phyloP scores from a whole-genome alignment of 2,888 invertebrate species.

The Crocallis elinguaria region DNA sequence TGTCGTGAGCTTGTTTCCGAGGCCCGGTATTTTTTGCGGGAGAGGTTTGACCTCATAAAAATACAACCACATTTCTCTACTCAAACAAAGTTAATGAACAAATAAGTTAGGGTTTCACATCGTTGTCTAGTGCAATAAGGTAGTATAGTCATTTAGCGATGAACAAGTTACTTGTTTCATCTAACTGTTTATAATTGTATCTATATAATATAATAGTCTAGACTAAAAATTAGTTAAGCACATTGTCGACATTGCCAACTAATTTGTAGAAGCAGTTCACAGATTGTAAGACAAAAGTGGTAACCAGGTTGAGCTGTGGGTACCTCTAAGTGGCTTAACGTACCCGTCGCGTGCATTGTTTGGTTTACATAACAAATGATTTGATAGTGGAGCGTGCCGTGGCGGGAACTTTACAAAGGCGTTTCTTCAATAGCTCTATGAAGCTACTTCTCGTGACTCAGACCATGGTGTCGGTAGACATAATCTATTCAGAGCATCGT shows the following conservation, averaged over 20 bases:
- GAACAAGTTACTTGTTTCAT: conserved; percentile 4
- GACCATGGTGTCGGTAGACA: conserved; percentile 41
- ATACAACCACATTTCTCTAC: conserved; percentile 17
- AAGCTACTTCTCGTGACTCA: conserved; percentile 38
- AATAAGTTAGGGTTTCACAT: conserved; percentile 9
- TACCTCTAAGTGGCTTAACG: conserved; percentile 48
- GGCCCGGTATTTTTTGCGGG: conserved; percentile 26
- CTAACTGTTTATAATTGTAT: conserved; percentile 1
- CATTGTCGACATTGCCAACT: conserved; percentile 21
- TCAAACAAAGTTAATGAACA: conserved; percentile 9
- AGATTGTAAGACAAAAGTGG: conserved; percentile 29
- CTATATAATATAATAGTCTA: conserved; percentile 10
- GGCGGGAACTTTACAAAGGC: conserved; percentile 49
- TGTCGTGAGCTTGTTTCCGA: conserved; percentile 26
- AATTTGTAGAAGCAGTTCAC: conserved; percentile 32
- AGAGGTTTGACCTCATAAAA: conserved; percentile 26
- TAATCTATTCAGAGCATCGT: conserved; percentile 14
- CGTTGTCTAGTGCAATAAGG: conserved; percentile 1
- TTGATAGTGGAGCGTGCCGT: conserved; percentile 55
- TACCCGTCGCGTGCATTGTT: conserved; percentile 61
- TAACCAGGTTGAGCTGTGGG: conserved; percentile 44
- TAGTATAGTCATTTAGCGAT: conserved; percentile 5
- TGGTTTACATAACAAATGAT: conserved; percentile 72
- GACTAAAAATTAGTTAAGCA: conserved; percentile 30
- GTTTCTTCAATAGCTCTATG: conserved; percentile 60